A percentile compares a stretch with the other conserved stretches of the same genome.
These are phyloP conservation scores for Dendrocopos noguchii DNA, from an alignment of 2,113 vertebrate genomes.

Conservation along the genomic window DNA sequence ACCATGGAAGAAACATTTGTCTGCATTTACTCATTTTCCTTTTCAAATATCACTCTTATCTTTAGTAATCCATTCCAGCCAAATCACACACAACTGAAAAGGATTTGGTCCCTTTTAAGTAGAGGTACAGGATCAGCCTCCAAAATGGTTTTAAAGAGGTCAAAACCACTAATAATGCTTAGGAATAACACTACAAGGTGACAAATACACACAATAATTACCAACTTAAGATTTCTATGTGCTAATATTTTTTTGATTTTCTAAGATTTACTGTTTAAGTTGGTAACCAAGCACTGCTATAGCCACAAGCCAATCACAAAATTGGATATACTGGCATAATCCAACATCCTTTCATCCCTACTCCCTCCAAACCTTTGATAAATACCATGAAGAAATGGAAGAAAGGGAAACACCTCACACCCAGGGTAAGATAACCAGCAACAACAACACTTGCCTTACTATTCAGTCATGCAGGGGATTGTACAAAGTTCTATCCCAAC, in stretches of 20 bases:
- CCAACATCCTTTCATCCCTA: not conserved
- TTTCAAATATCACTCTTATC: not conserved
- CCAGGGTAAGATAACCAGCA: not conserved
- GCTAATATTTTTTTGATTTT: not conserved
- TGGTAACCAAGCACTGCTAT: not conserved
- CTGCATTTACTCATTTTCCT: not conserved
- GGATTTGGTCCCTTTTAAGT: not conserved
- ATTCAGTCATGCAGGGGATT: not conserved
- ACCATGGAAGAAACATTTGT: not conserved
- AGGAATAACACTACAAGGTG: not conserved
- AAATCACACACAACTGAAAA: not conserved
- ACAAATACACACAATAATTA: not conserved
- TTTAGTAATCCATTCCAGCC: not conserved
- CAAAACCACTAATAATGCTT: not conserved
- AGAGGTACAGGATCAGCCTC: not conserved
- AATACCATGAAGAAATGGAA: slow-evolving; percentile 9
- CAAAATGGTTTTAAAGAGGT: not conserved
- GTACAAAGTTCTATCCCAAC: not conserved
- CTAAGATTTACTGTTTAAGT: not conserved
- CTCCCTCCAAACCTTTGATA: not conserved
- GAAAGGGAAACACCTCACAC: not conserved
- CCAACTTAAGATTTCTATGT: not conserved
- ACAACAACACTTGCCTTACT: not conserved
- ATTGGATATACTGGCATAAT: not conserved
- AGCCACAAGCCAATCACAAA: not conserved